Conservation (phyloP, 2,113 vertebrate species). For the Spea bombifrons region DNA sequence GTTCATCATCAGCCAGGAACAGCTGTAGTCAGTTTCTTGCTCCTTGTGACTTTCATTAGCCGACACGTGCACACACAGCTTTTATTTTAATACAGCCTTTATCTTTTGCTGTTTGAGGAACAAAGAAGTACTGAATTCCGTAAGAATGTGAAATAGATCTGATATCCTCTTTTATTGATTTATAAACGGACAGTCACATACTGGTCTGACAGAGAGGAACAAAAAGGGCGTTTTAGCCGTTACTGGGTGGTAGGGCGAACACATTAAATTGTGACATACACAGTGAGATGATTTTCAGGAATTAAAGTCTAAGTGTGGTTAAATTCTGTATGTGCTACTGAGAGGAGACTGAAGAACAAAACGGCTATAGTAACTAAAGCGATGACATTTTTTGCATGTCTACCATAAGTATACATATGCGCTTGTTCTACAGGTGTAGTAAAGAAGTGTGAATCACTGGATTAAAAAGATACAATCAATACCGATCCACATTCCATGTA, state of each 20-base stretch:
- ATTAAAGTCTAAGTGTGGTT: too few species aligned
- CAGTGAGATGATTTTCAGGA: background rate
- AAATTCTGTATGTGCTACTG: too few species aligned
- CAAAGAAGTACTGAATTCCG: conserved; percentile 25
- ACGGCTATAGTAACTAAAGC: too few species aligned
- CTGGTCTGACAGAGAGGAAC: conserved; percentile 52
- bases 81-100: conserved; percentile 52
- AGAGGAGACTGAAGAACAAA: too few species aligned
- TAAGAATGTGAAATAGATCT: conserved; percentile 48
- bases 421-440: too few species aligned
- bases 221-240: conserved; percentile 58
- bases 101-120: conserved; percentile 41
- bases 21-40: conserved; percentile 40
- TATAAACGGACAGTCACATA: conserved; percentile 50
- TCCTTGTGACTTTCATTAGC: conserved; percentile 50
- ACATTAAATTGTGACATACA: conserved; percentile 32
- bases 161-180: conserved; percentile 58
- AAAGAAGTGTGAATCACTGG: too few species aligned
- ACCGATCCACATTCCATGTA: too few species aligned
- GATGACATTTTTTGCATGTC: too few species aligned
- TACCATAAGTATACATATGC: too few species aligned
- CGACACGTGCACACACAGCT: conserved; percentile 42
- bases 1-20: conserved; percentile 40
- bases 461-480: too few species aligned
- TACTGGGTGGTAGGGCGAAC: conserved; percentile 46